Conservation (phyloP, 2,113 vertebrate species). For the Podocnemis expansa region DNA sequence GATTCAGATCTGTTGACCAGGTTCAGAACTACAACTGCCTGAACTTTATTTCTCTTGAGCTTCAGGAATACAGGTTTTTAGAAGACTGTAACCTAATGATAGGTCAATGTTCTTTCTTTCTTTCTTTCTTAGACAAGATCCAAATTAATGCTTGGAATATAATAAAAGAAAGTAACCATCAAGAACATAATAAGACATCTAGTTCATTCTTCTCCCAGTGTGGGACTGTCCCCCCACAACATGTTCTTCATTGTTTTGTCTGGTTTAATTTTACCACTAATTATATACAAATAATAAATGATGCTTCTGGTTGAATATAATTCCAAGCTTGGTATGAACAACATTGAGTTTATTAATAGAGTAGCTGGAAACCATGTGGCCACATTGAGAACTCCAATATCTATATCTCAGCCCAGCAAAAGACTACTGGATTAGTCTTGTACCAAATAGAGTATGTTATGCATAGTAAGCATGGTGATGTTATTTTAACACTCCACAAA, state of each 20-base stretch:
- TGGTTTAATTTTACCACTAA: constrained; percentile 23
- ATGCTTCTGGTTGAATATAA: constrained; percentile 6
- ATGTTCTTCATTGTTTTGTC: neutral
- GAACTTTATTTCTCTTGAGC: neutral
- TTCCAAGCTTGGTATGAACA: constrained; percentile 8
- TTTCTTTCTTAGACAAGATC: neutral
- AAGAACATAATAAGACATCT: neutral
- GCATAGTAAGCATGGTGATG: neutral
- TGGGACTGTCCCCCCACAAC: neutral
- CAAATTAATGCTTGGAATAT: neutral
- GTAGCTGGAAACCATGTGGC: neutral
- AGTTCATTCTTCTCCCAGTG: neutral
- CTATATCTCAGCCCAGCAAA: neutral
- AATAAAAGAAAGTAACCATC: neutral
- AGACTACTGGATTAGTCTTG: neutral
- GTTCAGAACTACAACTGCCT: neutral
- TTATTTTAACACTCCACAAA: neutral
- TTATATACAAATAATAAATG: neutral
- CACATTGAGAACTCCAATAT: neutral
- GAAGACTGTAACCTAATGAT: neutral
- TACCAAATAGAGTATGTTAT: neutral
- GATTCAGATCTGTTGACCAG: neutral
- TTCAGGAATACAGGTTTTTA: neutral
- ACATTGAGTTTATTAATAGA: constrained; percentile 6
- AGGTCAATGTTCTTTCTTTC: neutral